Evolutionary conservation across 2,113 vertebrate genomes (phyloP).

Genomic region (Oreochromis niloticus): DNA sequence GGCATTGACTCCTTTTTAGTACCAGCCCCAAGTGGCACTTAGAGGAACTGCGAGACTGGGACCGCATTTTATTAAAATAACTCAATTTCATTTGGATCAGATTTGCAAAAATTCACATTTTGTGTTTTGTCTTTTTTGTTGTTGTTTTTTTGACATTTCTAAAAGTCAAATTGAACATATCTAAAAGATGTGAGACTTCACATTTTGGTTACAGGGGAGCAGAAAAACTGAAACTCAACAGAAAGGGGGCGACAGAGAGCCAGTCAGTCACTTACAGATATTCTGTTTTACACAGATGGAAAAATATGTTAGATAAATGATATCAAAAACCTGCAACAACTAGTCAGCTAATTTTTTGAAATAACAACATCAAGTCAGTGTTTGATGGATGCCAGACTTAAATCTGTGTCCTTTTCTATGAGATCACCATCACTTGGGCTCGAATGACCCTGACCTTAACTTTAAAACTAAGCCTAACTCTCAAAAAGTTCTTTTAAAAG

Average conservation of each 20-base stretch:
- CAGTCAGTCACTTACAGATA: background rate
- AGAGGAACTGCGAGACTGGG: background rate
- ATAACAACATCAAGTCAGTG: background rate
- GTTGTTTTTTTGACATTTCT: background rate
- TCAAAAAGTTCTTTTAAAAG: background rate
- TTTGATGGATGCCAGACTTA: background rate
- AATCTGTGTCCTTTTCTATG: background rate
- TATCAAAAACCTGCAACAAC: background rate
- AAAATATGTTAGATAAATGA: background rate
- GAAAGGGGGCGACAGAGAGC: background rate
- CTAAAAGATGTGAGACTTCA: background rate
- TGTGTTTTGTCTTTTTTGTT: background rate
- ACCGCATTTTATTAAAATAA: background rate
- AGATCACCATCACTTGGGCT: background rate
- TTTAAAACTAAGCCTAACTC: background rate
- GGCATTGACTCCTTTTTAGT: background rate
- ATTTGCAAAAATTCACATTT: background rate
- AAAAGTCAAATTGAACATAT: background rate
- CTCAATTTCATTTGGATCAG: background rate
- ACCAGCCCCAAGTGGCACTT: background rate
- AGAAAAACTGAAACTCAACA: background rate
- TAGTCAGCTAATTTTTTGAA: background rate
- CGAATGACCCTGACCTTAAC: background rate
- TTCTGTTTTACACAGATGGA: background rate
- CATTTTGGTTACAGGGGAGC: background rate